Evolutionary conservation across 2,113 vertebrate species (phyloP).

Genomic region (Eretmochelys imbricata): DNA sequence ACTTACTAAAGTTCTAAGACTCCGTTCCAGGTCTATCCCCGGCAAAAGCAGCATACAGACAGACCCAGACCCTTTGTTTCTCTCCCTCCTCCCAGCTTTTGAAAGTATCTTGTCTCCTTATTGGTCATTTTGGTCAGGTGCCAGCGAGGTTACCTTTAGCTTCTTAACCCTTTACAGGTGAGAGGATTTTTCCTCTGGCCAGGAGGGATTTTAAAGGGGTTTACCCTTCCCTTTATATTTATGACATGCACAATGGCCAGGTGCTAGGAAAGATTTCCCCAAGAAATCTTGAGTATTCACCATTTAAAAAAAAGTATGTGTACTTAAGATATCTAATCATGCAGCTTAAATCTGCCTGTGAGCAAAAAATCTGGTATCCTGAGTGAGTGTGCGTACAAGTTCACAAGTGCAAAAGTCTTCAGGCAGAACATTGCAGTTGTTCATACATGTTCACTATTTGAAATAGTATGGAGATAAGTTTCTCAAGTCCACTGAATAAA

Average conservation of each 20-base stretch:
- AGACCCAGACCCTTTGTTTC: no score
- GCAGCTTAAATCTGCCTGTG: conserved; percentile 6
- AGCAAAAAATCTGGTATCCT: neutral
- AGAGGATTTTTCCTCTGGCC: no score
- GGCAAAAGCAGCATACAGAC: no score
- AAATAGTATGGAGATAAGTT: neutral
- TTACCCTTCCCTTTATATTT: no score
- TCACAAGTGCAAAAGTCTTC: conserved; percentile 25
- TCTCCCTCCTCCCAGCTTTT: no score
- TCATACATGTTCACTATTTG: neutral
- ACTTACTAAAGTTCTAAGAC: no score
- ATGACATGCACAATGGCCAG: neutral
- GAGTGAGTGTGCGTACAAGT: conserved; percentile 18
- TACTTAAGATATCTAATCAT: neutral
- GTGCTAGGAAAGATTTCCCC: neutral
- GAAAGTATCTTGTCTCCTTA: no score
- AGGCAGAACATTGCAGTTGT: conserved; percentile 33
- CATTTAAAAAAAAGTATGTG: neutral
- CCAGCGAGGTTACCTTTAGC: no score
- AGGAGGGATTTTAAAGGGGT: no score
- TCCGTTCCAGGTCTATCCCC: no score
- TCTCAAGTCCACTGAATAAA: neutral
- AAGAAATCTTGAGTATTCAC: neutral
- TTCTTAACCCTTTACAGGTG: no score
- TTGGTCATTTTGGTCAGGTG: no score